A percentile compares a stretch with the other conserved stretches of the same genome.
Evolutionary conservation across 2,888 invertebrate genomes (phyloP).

Genomic region (Campaea margaritaria): DNA sequence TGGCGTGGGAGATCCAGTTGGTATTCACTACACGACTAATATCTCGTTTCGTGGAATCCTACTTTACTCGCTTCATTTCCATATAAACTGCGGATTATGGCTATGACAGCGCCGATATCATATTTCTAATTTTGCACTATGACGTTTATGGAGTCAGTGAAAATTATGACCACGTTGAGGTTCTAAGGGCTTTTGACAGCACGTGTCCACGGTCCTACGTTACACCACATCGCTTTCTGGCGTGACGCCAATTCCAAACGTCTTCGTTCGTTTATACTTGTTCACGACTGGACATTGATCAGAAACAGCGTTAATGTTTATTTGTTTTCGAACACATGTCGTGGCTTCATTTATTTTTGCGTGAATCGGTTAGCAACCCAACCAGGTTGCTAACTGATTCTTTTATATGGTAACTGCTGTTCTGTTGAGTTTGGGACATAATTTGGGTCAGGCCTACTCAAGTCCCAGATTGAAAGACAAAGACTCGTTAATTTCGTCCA

Average conservation of each 20-base stretch:
- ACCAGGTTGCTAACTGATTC: conserved; percentile 21
- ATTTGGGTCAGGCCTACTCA: conserved; percentile 4
- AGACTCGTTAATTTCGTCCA: conserved; percentile 24
- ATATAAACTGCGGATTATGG: conserved; percentile 33
- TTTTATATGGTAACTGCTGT: conserved; percentile 12
- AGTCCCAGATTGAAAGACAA: conserved; percentile 21
- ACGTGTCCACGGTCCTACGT: conserved; percentile 50
- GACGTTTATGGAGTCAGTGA: conserved; percentile 22
- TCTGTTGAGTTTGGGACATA: background rate
- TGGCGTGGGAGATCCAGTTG: conserved; percentile 57
- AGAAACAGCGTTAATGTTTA: conserved; percentile 42
- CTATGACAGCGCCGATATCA: conserved; percentile 20
- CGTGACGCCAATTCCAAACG: conserved; percentile 56
- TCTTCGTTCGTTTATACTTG: conserved; percentile 50
- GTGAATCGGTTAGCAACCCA: conserved; percentile 29
- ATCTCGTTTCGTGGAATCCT: conserved; percentile 36
- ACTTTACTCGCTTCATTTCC: conserved; percentile 29
- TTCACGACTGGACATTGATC: conserved; percentile 50
- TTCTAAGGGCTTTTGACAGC: conserved; percentile 48
- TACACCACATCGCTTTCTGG: conserved; percentile 62
- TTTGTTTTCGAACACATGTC: conserved; percentile 39
- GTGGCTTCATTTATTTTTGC: conserved; percentile 30
- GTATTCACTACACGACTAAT: conserved; percentile 39
- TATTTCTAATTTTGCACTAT: conserved; percentile 25
- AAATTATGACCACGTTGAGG: conserved; percentile 28